Conservation (phyloP, 2,888 invertebrate genomes). For the Carpatolechia fugitivella region DNA sequence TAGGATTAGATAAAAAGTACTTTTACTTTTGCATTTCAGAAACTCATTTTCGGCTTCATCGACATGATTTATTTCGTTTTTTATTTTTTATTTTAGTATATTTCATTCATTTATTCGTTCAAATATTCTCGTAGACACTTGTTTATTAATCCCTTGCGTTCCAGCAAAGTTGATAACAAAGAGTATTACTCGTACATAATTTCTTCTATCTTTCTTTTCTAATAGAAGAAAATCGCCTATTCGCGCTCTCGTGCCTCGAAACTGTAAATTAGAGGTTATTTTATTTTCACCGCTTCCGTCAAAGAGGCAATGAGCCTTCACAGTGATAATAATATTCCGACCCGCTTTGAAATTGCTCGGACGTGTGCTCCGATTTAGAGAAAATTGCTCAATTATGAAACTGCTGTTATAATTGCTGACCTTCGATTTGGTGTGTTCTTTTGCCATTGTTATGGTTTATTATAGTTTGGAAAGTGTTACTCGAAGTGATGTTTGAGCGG, state of each 20-base stretch:
- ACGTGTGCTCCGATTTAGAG: slow-evolving; percentile 53
- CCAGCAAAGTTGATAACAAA: no score
- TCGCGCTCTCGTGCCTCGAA: slow-evolving; percentile 28
- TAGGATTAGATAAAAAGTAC: no score
- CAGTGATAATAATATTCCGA: slow-evolving; percentile 55
- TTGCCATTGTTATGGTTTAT: no score
- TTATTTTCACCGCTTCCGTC: slow-evolving; percentile 47
- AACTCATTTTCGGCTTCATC: no score
- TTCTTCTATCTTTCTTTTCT: background rate
- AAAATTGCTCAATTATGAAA: slow-evolving; percentile 49
- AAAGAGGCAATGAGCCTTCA: slow-evolving; percentile 41
- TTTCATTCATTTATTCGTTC: no score
- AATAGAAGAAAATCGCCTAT: background rate
- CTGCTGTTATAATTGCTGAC: slow-evolving; percentile 48
- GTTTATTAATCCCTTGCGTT: no score
- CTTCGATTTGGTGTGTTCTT: slow-evolving; percentile 38
- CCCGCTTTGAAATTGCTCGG: slow-evolving; percentile 54
- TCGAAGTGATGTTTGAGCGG: no score
- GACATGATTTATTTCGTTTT: no score
- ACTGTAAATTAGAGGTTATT: slow-evolving; percentile 46
- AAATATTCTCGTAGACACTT: no score
- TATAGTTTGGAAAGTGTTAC: no score
- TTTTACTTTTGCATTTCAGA: no score
- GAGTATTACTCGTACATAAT: background rate
- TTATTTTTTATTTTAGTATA: no score